phyloP scores from a whole-genome alignment of 2,888 invertebrate genomes.

The Pollenia amentaria region DNA sequence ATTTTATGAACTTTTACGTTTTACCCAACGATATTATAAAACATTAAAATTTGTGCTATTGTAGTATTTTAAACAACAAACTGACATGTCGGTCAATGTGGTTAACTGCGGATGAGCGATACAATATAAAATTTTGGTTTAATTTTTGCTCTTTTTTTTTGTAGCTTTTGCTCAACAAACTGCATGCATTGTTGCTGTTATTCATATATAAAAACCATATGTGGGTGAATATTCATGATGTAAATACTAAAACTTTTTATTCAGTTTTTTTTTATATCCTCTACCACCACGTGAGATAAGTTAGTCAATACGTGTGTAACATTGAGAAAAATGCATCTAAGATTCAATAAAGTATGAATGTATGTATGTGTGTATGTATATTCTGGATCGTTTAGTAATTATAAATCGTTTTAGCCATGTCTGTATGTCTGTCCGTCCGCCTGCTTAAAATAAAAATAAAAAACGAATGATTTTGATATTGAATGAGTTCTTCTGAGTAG shows the following conservation, averaged over 20 bases:
- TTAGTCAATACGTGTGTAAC: no score
- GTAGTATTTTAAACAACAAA: constrained; percentile 55
- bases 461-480: no score
- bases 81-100: constrained; percentile 72
- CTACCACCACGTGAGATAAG: no score
- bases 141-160: not conserved
- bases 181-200: constrained; percentile 17
- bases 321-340: no score
- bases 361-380: no score
- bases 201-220: constrained; percentile 27
- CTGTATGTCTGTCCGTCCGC: no score
- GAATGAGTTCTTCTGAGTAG: no score
- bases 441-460: no score
- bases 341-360: no score
- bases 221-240: constrained; percentile 32
- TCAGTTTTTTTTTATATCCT: not conserved
- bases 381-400: no score
- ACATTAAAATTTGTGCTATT: constrained; percentile 30
- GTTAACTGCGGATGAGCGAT: constrained; percentile 70
- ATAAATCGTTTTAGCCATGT: no score
- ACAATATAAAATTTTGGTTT: constrained; percentile 35
- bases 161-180: not conserved
- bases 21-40: not conserved
- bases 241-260: constrained; percentile 26
- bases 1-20: no score